These are phyloP conservation scores for Lepus timidus DNA, from an alignment of 2,113 vertebrate species.

Conservation along the genomic window DNA sequence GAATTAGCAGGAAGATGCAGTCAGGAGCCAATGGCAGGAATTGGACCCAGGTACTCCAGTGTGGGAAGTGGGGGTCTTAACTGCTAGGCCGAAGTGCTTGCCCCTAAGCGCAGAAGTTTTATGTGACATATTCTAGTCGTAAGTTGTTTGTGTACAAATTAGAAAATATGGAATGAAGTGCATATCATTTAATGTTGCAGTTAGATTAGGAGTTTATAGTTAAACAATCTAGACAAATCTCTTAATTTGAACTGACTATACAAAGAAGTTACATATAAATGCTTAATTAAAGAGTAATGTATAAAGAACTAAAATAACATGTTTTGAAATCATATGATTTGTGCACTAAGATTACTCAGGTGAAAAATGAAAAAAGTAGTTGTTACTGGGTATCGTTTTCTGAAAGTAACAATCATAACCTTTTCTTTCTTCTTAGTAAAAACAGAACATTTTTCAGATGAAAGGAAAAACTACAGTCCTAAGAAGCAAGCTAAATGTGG, in stretches of 20 bases:
- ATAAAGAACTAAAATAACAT: conserved; percentile 32
- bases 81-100: no score
- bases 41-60: no score
- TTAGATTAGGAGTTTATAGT: neutral
- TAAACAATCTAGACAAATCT: conserved; percentile 21
- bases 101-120: neutral
- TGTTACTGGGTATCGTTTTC: conserved; percentile 1
- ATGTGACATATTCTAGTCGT: neutral
- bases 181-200: conserved; percentile 1
- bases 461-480: conserved; percentile 58
- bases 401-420: neutral
- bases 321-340: conserved; percentile 33
- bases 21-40: no score
- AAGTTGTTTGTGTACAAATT: conserved; percentile 54
- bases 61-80: no score
- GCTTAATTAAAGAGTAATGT: conserved; percentile 28
- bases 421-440: conserved; percentile 73
- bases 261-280: neutral
- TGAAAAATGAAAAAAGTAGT: conserved; percentile 39
- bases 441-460: conserved; percentile 61
- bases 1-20: no score
- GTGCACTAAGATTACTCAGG: neutral
- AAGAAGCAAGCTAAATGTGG: conserved; percentile 74
- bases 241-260: conserved; percentile 57
- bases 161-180: conserved; percentile 21